phyloP scores from a whole-genome alignment of 1,140 invertebrate species.

The Lepidurus couesii region DNA sequence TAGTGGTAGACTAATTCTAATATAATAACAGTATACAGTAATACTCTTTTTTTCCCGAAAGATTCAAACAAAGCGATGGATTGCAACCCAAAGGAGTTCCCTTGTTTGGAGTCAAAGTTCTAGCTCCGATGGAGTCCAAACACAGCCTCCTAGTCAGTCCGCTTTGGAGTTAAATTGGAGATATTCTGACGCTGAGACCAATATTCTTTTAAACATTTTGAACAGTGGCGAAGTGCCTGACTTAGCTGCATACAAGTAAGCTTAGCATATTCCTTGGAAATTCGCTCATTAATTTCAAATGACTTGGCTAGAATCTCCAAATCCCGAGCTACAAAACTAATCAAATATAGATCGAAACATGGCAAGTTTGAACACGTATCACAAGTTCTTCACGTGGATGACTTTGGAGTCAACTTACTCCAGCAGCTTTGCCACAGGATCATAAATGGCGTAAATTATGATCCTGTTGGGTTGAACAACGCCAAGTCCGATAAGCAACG shows the following conservation, averaged over 20 bases:
- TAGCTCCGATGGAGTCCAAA: background rate
- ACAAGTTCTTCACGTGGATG: slow-evolving; percentile 16
- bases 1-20: no score
- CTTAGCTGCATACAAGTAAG: background rate
- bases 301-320: slow-evolving; percentile 20
- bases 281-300: background rate
- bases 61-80: background rate
- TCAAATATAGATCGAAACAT: slow-evolving; percentile 5
- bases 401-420: slow-evolving; percentile 6
- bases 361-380: slow-evolving; percentile 17
- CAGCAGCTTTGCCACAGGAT: slow-evolving; percentile 23
- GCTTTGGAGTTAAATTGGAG: background rate
- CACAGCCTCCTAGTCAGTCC: background rate
- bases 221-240: background rate
- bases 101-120: background rate
- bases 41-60: background rate
- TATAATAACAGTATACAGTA: no score
- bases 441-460: background rate
- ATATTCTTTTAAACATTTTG: background rate
- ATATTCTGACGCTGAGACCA: background rate
- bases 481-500: background rate
- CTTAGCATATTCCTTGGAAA: background rate
- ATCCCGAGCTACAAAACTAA: background rate
- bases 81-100: background rate
- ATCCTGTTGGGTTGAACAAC: background rate